phyloP scores from a whole-genome alignment of 2,113 vertebrate genomes.

The Chrysochloris asiatica region DNA sequence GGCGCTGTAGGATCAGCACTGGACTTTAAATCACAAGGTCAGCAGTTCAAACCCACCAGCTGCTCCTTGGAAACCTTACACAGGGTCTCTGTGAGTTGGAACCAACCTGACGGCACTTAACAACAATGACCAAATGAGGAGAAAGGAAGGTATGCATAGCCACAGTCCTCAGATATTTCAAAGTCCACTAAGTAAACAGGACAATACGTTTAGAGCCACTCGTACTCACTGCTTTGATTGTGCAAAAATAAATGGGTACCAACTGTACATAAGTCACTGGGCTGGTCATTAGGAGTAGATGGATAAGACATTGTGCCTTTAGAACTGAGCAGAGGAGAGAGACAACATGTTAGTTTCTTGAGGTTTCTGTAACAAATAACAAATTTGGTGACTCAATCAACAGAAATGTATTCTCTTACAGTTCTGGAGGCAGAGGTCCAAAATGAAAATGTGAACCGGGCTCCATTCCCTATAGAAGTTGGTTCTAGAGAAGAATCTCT shows the following conservation, averaged over 20 bases:
- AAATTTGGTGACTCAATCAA: background rate
- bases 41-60: too few relatives aligned
- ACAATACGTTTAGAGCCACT: background rate
- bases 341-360: background rate
- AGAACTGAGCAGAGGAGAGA: background rate
- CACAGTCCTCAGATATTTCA: background rate
- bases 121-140: background rate
- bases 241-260: background rate
- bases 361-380: background rate
- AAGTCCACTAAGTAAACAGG: background rate
- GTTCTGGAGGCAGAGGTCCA: background rate
- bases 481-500: background rate
- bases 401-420: background rate
- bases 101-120: too few relatives aligned
- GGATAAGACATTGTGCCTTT: background rate
- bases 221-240: background rate
- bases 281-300: background rate
- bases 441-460: background rate
- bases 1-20: too few relatives aligned
- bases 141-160: background rate
- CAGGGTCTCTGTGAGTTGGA: too few relatives aligned
- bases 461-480: background rate
- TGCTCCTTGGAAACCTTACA: too few relatives aligned
- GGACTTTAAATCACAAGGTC: too few relatives aligned
- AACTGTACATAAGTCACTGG: background rate